Evolutionary conservation across 2,797 vertebrate species (phyloP).

Genomic region (Syncerus caffer): DNA sequence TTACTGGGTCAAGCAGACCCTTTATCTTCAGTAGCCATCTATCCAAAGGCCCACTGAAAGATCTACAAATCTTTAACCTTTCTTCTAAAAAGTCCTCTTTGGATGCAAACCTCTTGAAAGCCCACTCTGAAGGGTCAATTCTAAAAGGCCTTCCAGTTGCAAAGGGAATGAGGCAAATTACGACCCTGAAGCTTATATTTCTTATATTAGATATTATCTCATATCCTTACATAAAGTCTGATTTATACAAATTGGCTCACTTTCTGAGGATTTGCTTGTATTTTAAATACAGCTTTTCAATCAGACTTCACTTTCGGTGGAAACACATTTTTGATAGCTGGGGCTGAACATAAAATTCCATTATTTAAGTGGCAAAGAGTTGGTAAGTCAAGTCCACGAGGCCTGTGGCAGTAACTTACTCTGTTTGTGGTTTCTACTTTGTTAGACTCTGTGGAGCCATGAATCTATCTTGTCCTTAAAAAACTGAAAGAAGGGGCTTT

Average conservation of each 20-base stretch:
- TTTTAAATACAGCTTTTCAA: conserved; percentile 72
- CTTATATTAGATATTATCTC: conserved; percentile 56
- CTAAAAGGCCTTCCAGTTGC: conserved; percentile 4
- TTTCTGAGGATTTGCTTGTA: conserved; percentile 66
- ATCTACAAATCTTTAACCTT: conserved; percentile 16
- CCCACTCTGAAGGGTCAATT: background rate
- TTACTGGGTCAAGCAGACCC: background rate
- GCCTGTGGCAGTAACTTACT: conserved; percentile 82
- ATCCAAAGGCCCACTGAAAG: background rate
- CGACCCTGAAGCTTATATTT: conserved; percentile 26
- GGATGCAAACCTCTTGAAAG: background rate
- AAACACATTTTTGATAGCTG: conserved; percentile 75
- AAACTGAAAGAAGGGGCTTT: conserved; percentile 84
- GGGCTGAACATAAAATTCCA: conserved; percentile 78
- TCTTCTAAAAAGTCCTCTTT: background rate
- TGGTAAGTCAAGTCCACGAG: conserved; percentile 77
- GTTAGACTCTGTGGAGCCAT: conserved; percentile 88
- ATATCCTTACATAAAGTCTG: conserved; percentile 67
- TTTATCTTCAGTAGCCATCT: background rate
- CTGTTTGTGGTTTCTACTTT: conserved; percentile 85
- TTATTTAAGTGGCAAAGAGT: conserved; percentile 80
- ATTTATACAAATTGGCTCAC: conserved; percentile 70
- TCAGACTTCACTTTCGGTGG: conserved; percentile 64
- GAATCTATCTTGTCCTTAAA: conserved; percentile 90
- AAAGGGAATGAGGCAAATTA: background rate